These are phyloP conservation scores for Sula dactylatra DNA, from an alignment of 2,113 vertebrate species.

Conservation along the genomic window DNA sequence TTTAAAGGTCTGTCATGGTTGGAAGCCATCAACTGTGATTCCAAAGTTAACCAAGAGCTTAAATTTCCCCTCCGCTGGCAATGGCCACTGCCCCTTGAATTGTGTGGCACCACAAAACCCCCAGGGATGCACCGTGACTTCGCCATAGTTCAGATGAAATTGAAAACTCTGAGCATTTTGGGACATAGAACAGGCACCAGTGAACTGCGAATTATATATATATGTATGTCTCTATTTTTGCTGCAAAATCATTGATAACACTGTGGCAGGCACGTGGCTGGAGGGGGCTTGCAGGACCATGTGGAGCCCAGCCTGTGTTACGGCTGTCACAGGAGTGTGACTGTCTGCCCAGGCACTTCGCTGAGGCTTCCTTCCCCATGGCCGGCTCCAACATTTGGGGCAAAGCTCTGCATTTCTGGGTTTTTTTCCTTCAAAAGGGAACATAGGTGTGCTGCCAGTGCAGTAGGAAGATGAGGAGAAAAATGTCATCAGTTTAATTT, in stretches of 20 bases:
- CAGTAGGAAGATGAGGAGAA: not conserved
- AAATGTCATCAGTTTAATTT: not conserved
- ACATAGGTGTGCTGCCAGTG: not conserved
- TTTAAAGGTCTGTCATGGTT: constrained; percentile 37
- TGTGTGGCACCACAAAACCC: not conserved
- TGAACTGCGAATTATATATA: not conserved
- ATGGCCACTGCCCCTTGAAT: not conserved
- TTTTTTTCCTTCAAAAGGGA: not conserved
- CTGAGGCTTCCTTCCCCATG: not conserved
- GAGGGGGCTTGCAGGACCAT: accelerated
- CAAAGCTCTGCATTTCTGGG: not conserved
- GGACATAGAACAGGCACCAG: not conserved
- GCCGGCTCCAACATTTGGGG: not conserved
- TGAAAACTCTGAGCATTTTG: not conserved
- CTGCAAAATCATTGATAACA: not conserved
- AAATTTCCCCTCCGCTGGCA: not conserved
- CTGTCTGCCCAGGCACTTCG: accelerated
- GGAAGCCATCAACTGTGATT: not conserved
- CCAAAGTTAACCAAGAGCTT: not conserved
- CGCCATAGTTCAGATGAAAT: not conserved
- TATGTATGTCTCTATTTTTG: not conserved
- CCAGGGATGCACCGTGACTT: not conserved
- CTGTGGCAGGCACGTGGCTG: not conserved
- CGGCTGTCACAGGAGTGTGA: not conserved
- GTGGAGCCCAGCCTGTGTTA: not conserved